phyloP scores from a whole-genome alignment of 2,113 vertebrate species.

The Cygnus buccinator region DNA sequence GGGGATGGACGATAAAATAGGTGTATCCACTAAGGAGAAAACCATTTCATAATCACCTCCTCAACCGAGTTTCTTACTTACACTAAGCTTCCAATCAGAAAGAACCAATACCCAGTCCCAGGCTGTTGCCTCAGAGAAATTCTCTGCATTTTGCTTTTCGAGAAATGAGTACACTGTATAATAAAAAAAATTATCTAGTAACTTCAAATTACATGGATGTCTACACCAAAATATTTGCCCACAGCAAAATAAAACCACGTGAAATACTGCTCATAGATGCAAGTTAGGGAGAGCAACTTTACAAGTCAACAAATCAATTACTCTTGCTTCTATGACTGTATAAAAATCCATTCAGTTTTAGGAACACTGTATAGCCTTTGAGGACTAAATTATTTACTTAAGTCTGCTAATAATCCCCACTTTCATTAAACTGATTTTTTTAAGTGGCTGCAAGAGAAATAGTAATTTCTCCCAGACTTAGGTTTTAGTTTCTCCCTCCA shows the following conservation, averaged over 20 bases:
- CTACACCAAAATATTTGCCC: background rate
- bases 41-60: background rate
- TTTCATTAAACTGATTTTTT: background rate
- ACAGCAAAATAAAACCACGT: fast-evolving
- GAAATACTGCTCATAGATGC: background rate
- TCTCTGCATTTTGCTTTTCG: background rate
- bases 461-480: background rate
- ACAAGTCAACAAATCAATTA: background rate
- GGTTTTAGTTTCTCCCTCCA: background rate
- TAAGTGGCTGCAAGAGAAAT: background rate
- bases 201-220: background rate
- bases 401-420: background rate
- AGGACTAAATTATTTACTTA: background rate
- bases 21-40: background rate
- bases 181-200: background rate
- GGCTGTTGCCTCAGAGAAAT: background rate
- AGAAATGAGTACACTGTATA: background rate
- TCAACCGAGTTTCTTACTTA: background rate
- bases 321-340: background rate
- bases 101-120: background rate
- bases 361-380: background rate
- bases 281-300: background rate
- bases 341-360: background rate
- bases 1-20: background rate
- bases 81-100: background rate